Conservation (phyloP, 1,140 invertebrate species). For the Drosophila seguyi region DNA sequence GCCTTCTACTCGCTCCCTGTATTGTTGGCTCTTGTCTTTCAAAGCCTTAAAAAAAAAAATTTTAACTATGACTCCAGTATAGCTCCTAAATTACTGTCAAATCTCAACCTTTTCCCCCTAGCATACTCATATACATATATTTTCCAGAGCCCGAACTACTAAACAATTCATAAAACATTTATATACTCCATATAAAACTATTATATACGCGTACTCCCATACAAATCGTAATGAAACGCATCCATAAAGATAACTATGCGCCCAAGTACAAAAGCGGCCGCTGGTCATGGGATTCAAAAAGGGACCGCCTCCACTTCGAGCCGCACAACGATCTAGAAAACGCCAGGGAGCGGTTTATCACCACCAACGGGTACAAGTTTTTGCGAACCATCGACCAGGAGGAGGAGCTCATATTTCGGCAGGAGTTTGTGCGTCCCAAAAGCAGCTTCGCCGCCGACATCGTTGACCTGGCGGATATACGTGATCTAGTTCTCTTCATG, state of each 20-base stretch:
- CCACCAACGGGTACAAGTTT: constrained; percentile 64
- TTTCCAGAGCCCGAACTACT: background rate
- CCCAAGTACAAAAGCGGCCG: constrained; percentile 68
- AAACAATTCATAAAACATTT: background rate
- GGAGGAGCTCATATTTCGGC: constrained; percentile 75
- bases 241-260: constrained; percentile 54
- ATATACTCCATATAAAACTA: background rate
- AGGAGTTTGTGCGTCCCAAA: constrained; percentile 52
- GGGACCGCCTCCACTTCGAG: constrained; percentile 59
- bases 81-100: background rate
- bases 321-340: constrained; percentile 49
- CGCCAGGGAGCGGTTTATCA: constrained; percentile 51
- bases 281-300: constrained; percentile 66
- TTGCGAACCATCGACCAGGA: constrained; percentile 62
- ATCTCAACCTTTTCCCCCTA: background rate
- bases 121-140: background rate
- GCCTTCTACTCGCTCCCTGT: background rate
- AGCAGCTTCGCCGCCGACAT: constrained; percentile 58
- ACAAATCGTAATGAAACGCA: constrained; percentile 42
- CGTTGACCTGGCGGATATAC: constrained; percentile 63
- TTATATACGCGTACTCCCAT: constrained; percentile 26
- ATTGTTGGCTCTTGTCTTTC: no score
- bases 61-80: no score
- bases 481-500: constrained; percentile 71
- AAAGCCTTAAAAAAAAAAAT: background rate